Evolutionary conservation across 2,113 vertebrate species (phyloP).

Genomic region (Anseranas semipalmata): DNA sequence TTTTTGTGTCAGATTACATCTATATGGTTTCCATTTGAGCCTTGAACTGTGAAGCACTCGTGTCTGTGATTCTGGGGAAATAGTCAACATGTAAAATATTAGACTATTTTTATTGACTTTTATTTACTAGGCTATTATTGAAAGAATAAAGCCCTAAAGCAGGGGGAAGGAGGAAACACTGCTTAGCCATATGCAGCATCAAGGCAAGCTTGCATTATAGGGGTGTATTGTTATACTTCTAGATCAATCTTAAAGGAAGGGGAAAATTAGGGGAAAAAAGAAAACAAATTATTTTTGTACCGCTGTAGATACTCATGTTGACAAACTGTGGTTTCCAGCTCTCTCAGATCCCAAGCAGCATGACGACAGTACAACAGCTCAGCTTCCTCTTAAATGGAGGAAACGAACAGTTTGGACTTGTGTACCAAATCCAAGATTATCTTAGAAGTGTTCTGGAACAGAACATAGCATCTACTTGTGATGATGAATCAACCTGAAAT

Average conservation of each 20-base stretch:
- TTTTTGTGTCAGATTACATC: neutral
- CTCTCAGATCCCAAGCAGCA: neutral
- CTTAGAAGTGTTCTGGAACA: neutral
- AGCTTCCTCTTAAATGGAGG: neutral
- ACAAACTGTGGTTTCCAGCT: neutral
- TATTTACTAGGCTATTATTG: too few species aligned
- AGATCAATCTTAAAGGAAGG: neutral
- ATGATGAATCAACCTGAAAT: neutral
- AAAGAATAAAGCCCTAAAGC: neutral
- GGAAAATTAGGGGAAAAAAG: neutral
- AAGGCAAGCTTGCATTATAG: neutral
- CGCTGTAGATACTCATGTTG: neutral
- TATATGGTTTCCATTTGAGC: neutral
- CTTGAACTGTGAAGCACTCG: neutral
- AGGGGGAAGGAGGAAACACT: neutral
- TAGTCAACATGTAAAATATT: neutral
- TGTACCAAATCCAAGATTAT: neutral
- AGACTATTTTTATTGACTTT: too few species aligned
- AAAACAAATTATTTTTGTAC: too few species aligned
- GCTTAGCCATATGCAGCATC: neutral
- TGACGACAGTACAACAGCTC: neutral
- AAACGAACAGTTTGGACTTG: neutral
- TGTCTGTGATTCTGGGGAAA: neutral
- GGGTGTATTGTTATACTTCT: neutral
- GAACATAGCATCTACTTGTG: neutral